phyloP scores from a whole-genome alignment of 2,888 invertebrate genomes.

The Mimas tiliae region DNA sequence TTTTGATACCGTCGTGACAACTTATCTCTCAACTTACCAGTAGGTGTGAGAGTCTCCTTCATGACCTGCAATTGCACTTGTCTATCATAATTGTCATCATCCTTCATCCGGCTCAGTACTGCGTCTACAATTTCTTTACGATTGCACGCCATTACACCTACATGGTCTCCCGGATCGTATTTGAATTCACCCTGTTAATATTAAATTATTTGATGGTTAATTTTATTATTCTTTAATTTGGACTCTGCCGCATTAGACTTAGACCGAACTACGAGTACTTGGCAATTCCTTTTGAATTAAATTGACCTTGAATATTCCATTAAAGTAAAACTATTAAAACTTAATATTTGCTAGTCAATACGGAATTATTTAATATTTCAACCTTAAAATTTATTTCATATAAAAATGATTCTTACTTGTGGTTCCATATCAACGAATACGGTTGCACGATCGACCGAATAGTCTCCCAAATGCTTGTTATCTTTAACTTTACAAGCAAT shows the following conservation, averaged over 20 bases:
- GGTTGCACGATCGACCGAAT: conserved; percentile 81
- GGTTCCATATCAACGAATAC: conserved; percentile 85
- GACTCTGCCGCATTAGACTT: background rate
- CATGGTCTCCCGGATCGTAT: conserved; percentile 96
- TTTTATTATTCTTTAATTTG: conserved; percentile 1
- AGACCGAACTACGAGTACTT: no score
- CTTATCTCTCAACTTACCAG: conserved; percentile 80
- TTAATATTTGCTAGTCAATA: no score
- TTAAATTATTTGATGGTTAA: background rate
- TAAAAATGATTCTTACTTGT: conserved; percentile 55
- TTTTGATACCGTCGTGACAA: no score
- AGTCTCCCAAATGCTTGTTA: conserved; percentile 85
- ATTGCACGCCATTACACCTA: conserved; percentile 95
- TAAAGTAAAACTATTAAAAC: no score
- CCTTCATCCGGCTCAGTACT: conserved; percentile 88
- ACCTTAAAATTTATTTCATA: background rate
- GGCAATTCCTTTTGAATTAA: no score
- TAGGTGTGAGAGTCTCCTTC: conserved; percentile 93
- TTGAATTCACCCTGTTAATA: conserved; percentile 75
- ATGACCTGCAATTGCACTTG: conserved; percentile 91
- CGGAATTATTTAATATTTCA: conserved; percentile 2
- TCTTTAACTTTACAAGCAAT: conserved; percentile 81
- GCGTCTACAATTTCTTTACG: conserved; percentile 90
- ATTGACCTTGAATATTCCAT: no score
- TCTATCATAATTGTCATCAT: conserved; percentile 87